These are phyloP conservation scores for Diadophis punctatus DNA, from an alignment of 2,113 vertebrate species.

Conservation along the genomic window DNA sequence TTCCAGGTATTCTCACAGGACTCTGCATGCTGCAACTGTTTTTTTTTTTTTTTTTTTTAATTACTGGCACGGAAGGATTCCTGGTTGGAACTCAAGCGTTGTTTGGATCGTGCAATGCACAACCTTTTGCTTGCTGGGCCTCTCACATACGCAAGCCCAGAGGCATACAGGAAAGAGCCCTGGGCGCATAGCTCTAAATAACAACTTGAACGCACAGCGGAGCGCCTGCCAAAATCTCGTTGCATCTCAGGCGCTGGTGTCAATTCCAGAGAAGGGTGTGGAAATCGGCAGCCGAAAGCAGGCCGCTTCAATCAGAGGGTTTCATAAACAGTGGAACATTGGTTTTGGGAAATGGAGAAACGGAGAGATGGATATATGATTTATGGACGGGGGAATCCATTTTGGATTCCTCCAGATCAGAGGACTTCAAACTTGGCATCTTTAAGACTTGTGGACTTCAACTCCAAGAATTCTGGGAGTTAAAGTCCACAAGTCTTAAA, in stretches of 20 bases:
- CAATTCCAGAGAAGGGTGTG: conserved; percentile 20
- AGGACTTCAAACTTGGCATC: no score
- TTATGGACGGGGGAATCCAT: not conserved
- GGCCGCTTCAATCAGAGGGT: not conserved
- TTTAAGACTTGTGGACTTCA: no score
- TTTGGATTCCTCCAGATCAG: not conserved
- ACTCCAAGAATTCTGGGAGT: no score
- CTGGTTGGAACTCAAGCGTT: conserved; percentile 52
- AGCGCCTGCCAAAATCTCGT: conserved; percentile 49
- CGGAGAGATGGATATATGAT: not conserved
- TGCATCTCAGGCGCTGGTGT: conserved; percentile 48
- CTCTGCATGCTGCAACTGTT: not conserved
- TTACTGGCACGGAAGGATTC: not conserved
- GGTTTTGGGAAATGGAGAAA: not conserved
- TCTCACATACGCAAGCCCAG: not conserved
- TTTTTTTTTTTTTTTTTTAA: not conserved
- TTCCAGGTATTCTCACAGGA: not conserved
- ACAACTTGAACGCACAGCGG: conserved; percentile 52
- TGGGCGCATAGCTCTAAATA: conserved; percentile 52
- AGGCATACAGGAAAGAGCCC: conserved; percentile 53
- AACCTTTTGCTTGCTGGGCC: not conserved
- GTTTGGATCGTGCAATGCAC: conserved; percentile 45
- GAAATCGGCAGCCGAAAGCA: not conserved
- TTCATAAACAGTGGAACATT: not conserved
- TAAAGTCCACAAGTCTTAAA: no score